Conservation (phyloP, 2,113 vertebrate genomes). For the Micronisus gabar region DNA sequence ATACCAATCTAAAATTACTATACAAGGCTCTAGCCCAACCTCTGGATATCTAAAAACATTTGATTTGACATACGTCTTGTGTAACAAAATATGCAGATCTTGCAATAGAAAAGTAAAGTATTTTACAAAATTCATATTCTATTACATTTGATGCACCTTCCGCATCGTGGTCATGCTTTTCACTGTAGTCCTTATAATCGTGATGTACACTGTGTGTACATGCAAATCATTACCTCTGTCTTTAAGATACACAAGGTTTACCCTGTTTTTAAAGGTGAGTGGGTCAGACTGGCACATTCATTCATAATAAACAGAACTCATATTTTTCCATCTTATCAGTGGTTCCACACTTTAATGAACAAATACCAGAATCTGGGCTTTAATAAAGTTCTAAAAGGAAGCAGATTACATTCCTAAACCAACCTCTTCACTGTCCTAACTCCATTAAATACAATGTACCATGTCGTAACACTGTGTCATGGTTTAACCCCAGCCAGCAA, state of each 20-base stretch:
- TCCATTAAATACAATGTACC: not conserved
- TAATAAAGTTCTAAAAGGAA: conserved; percentile 24
- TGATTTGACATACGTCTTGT: not conserved
- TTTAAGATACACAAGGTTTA: not conserved
- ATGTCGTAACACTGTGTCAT: not conserved
- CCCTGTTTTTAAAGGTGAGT: not conserved
- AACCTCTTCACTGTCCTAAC: not conserved
- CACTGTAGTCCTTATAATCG: not conserved
- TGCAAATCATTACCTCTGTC: not conserved
- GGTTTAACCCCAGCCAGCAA: too few relatives aligned
- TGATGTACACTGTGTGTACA: not conserved
- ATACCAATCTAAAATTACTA: not conserved
- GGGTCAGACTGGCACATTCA: not conserved
- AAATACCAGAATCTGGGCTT: not conserved
- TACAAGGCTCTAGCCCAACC: not conserved
- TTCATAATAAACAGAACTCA: not conserved
- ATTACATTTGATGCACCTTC: not conserved
- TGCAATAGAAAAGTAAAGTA: not conserved
- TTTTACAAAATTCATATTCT: not conserved
- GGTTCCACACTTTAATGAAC: not conserved
- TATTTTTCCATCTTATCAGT: not conserved
- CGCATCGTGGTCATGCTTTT: not conserved
- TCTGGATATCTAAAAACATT: not conserved
- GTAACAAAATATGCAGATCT: not conserved
- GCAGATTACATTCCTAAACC: not conserved